Evolutionary conservation across 2,797 vertebrate species (phyloP), one percentile per base, ranked within the genome.

Genomic region (Rhynchonycteris naso): DNA sequence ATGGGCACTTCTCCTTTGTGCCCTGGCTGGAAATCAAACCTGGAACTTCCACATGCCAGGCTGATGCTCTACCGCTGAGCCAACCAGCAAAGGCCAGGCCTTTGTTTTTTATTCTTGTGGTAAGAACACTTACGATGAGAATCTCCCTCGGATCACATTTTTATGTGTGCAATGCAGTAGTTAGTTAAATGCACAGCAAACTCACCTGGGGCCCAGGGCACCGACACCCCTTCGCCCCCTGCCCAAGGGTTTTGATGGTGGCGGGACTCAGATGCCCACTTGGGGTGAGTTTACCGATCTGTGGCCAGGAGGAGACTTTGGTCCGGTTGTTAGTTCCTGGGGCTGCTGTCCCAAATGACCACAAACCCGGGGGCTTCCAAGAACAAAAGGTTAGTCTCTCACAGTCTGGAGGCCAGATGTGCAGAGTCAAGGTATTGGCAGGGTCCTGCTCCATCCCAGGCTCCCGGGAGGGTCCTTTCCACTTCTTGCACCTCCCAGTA

Each of bases 261-360:
- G 33, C 0, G 1, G 47, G 30, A n/a, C 52, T 35, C 28, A 1
- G 7, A 1, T 35, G 4, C 35, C 35, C 6, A 0, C 0, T 11
- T 30, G 18, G 72, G 76, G 9, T 30, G 35, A 15, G 4, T 24
- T 14, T 52, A 6, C 8, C 5, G 33, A 61, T 6, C 28, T 19
- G 58, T 80, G 52, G 66, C 43, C 38, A 6, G 13, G 38, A 38
- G n/a, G 19, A 68, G 43, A 12, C 56, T 80, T 54, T 2, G 52
- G 66, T 16, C 7, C 3, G 0, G 16, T 19, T 3, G 1, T 59
- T 33, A 12, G 79, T n/a, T 52, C 52, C 78, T 19, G 11, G 30
- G 52, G n/a, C 69, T 26, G 15, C 21, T n/a, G 4, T 74, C 58
- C 35, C 52, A 50, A 24, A n/a, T 26, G 4, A 9, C 68, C 35